phyloP scores from a whole-genome alignment of 53 echinoderm and acorn worm species.

The Astropecten irregularis region DNA sequence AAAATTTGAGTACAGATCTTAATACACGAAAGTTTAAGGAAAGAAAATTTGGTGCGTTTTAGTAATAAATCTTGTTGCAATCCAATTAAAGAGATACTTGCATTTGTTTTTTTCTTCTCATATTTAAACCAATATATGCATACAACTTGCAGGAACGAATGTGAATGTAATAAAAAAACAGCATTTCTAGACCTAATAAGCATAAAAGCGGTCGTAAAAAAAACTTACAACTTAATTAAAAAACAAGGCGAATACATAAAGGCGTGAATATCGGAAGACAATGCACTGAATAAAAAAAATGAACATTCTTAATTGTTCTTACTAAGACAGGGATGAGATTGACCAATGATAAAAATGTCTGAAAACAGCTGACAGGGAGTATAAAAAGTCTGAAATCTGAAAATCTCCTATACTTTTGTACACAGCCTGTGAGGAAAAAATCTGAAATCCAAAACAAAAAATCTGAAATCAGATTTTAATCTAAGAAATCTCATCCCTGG shows the following conservation, averaged over 20 bases:
- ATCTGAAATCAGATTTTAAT: no score
- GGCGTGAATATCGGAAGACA: conserved; percentile 23
- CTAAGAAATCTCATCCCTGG: no score
- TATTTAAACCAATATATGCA: conserved; percentile 37
- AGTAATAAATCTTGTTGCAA: no score
- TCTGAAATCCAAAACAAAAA: no score
- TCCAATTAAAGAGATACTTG: no score
- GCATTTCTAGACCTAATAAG: neutral
- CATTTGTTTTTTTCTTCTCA: conserved; percentile 3
- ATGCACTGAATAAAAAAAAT: neutral
- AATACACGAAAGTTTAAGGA: conserved; percentile 45
- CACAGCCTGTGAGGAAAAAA: no score
- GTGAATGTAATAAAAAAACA: neutral
- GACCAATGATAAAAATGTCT: no score
- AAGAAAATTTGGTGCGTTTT: conserved; percentile 49
- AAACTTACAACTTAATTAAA: conserved; percentile 34
- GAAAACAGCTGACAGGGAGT: no score
- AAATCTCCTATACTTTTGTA: no score
- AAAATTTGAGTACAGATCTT: conserved; percentile 20
- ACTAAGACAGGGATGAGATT: neutral
- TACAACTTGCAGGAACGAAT: conserved; percentile 29
- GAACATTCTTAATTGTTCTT: neutral
- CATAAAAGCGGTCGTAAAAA: no score
- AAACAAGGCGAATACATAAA: conserved; percentile 42
- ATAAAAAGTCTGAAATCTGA: no score